These are phyloP conservation scores for Podarcis lilfordi DNA, from an alignment of 2,797 vertebrate genomes.

Conservation along the genomic window DNA sequence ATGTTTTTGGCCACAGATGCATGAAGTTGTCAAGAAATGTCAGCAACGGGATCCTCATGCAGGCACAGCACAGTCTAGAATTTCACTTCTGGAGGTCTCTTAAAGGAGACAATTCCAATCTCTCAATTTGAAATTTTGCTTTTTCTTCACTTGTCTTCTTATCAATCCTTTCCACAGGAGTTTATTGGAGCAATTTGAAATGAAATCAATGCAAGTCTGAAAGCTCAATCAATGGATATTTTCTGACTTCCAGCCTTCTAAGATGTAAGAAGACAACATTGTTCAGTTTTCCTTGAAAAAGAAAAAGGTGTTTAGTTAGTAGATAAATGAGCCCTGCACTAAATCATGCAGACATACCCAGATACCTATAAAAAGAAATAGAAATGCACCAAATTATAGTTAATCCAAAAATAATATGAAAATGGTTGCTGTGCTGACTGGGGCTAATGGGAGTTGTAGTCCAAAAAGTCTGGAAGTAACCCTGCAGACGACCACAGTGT, in stretches of 20 bases:
- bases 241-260: not conserved
- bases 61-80: not conserved
- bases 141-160: conserved; percentile 2
- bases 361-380: not conserved
- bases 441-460: no score
- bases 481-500: no score
- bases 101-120: not conserved
- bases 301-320: not conserved
- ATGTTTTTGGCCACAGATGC: not conserved
- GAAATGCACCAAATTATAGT: no score
- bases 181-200: conserved; percentile 15
- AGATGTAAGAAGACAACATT: not conserved
- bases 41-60: not conserved
- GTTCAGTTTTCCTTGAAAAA: not conserved
- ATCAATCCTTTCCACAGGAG: not conserved
- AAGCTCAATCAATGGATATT: not conserved
- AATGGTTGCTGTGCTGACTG: no score
- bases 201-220: conserved; percentile 22
- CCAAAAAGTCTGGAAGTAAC: no score
- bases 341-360: not conserved
- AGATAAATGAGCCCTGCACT: not conserved
- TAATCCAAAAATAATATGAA: no score
- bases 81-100: not conserved
- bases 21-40: not conserved
- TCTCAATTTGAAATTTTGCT: not conserved